Base-by-base conservation (phyloP, 2,113 vertebrate genomes). In the Numida meleagris region DNA sequence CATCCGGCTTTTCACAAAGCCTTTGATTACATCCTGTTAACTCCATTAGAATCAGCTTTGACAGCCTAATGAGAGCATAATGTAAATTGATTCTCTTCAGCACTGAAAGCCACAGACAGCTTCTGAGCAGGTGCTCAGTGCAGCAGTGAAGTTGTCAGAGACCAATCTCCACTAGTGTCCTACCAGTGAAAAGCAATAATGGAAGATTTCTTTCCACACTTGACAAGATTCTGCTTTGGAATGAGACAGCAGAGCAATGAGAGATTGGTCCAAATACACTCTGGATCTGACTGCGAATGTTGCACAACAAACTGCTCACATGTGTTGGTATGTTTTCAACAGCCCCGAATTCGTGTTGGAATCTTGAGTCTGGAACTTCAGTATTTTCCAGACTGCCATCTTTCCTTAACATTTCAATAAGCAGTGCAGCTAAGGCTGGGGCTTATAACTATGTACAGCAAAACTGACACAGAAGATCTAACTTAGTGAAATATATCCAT, bases 221-320 rank as follows among this genome's bases (percentile, higher is more conserved):
- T 81, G 50, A 61, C 34, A 67, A 82, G 82, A 81, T 20, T 29
- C 27, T 58, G 42, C 40, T 72, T 42, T 71, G 58, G 84, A 59
- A 67, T 0, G 1, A 24, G 65, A 46, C 42, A 92, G 36, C 4
- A 42, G 45, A 53, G 34, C 40, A 51, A 42, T 36, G 38, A 87
- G 59, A 59, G 65, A 77, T 31, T 24, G 61, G 21, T 70, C 24
- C 73, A 86, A n/a, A 61, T 3, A 12, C 21, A 34, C 20, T 43
- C 63, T 79, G 70, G 57, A 77, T 34, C 20, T 59, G 50, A 5
- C 61, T 88, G 76, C 50, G 17, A 45, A 27, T 5, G 10, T 82
- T 89, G 71, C 71, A 88, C 62, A 89, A 85, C 63, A 72, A 75
- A 59, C 85, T 43, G 78, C 74, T 87, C 53, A 82, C 82, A 29